phyloP scores from a whole-genome alignment of 2,888 invertebrate species.

The Apocheima hispidaria region DNA sequence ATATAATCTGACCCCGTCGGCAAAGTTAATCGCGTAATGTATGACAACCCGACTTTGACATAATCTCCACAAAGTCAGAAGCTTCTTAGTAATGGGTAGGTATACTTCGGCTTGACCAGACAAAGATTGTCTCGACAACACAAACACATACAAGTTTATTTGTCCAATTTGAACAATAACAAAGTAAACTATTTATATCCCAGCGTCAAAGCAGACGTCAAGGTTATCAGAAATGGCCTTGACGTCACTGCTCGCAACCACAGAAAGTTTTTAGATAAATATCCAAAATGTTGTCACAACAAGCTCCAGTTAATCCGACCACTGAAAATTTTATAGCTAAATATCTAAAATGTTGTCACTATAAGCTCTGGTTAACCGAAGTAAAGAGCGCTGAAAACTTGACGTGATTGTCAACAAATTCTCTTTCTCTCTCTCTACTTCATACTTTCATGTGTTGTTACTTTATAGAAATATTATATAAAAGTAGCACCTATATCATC shows the following conservation, averaged over 20 bases:
- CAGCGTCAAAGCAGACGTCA: not conserved
- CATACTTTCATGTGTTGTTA: too few relatives aligned
- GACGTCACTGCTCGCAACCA: constrained; percentile 5
- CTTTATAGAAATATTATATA: too few relatives aligned
- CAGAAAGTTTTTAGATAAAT: constrained; percentile 3
- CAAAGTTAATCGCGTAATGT: constrained; percentile 11
- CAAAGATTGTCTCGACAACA: not conserved
- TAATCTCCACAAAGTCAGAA: constrained; percentile 10
- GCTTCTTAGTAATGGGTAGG: not conserved
- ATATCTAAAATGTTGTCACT: too few relatives aligned
- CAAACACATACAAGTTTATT: not conserved
- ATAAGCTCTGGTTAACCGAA: too few relatives aligned
- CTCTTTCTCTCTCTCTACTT: too few relatives aligned
- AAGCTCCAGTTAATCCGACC: not conserved
- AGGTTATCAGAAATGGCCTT: constrained; percentile 1
- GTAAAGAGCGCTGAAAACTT: too few relatives aligned
- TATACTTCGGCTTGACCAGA: not conserved
- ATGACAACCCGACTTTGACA: constrained; percentile 15
- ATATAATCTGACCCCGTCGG: constrained; percentile 2
- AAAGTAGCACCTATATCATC: too few relatives aligned
- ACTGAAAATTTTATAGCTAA: too few relatives aligned
- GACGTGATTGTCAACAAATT: too few relatives aligned
- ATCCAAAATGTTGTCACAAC: constrained; percentile 10
- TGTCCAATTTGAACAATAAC: constrained; percentile 6
- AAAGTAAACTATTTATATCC: constrained; percentile 5